Base-by-base conservation (phyloP, 2,888 invertebrate species). In the Eumerus sabulonum region DNA sequence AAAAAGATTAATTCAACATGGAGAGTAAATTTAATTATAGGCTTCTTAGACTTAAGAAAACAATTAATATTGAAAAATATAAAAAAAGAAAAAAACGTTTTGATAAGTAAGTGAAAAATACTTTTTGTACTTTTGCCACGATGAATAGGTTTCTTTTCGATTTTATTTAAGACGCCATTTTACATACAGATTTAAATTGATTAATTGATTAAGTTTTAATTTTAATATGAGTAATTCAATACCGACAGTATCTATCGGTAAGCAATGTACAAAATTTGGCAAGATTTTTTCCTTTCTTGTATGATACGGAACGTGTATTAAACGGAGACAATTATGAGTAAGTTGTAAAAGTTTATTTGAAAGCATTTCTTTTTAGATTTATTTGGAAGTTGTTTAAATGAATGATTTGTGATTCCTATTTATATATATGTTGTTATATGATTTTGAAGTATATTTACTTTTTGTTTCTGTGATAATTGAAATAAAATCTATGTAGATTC, bases 391-490 rank as follows among this genome's bases (percentile, higher is more conserved):
- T 76, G 82, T 66, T 73, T 82, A 40, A 66, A 57, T 76, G 74
- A 77, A 73, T 77, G 13, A 53, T 67, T 77, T 72, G 53, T 77
- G 77, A 62, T 67, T 82, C 72, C 76, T 76, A 64, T 76, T 76
- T 76, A 74, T 71, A 60, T 81, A 48, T 84, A 45, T 63, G 64
- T 77, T 71, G 64, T 73, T 76, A 45, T 57, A 40, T 63, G 53
- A 64, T 60, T 66, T 73, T 67, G 63, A 63, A 57, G 50, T 71
- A 77, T 38, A 68, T 77, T 85, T 83, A 83, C 85, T 76, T 82
- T 83, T 82, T 85, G 86, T 87, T 86, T 86, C 86, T 86, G 86
- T 87, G 86, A 87, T 86, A 86, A 74, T 76, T 73, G 62, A 71
- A 72, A 77, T 71, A 72, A 81, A 82, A 76, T 67, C 54, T 64